Base-by-base conservation (phyloP, 2,113 vertebrate genomes). In the Physeter macrocephalus region DNA sequence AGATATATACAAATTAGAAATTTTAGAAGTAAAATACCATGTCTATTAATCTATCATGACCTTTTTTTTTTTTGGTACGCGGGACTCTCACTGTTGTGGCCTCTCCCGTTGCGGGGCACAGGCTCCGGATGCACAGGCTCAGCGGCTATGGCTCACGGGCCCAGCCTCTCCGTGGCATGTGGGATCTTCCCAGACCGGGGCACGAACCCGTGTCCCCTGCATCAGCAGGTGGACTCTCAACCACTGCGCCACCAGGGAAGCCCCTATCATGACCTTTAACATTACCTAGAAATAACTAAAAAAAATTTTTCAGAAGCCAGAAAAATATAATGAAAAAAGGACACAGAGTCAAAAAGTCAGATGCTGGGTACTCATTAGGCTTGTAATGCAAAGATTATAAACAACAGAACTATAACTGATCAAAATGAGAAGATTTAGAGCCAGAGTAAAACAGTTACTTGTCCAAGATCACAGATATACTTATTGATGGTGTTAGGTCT, bases 291-390 rank as follows among this genome's bases (percentile, higher is more conserved):
- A 96, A 94, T 62, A 72, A 72, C 4, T 39, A 46, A 54, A 88
- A 72, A 43, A 61, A 57, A 23, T 75, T 57, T 71, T 88, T 89
- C 23, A 39, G 20, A 97, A 74, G 57, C 14, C 85, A 95, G n/a
- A 41, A 94, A 96, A 93, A 96, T 62, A 91, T 20, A 86, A 81
- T 52, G 59, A 93, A 66, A 90, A 91, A 88, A 75, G 54, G 43
- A 64, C 6, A 78, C 43, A 93, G 18, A 82, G 36, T 90, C 15
- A 78, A 54, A 78, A 97, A 88, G 57, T 59, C 25, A 83, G 64
- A 49, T 91, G 41, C 25, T 90, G 21, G 41, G 41, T 96, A 94
- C 5, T 75, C 72, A 93, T 46, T 67, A 86, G 25, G 31, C 10
- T 67, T 95, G 6, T 82, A 81, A 96, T 31, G 34, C 27, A 93